Evolutionary conservation across 1,140 invertebrate species (phyloP).

Genomic region (Diachasmimorpha longicaudata): DNA sequence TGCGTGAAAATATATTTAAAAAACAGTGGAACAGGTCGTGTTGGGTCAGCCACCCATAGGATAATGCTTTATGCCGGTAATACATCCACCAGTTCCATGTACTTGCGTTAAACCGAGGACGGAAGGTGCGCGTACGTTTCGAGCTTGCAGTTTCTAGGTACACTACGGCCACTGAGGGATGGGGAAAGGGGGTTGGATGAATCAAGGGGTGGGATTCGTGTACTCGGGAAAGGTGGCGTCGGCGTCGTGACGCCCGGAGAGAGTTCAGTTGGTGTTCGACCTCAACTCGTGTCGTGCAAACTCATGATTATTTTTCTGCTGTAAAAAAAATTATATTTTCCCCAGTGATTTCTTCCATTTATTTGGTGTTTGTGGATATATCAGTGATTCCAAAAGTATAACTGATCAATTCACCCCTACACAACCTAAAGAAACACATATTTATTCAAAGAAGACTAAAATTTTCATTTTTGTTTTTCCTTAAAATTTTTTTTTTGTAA

Average conservation of each 20-base stretch:
- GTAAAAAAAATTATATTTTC: not conserved
- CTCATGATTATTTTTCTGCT: conserved; percentile 21
- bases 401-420: no score
- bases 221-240: conserved; percentile 50
- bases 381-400: not conserved
- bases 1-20: not conserved
- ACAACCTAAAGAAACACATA: no score
- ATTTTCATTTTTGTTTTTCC: no score
- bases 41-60: conserved; percentile 22
- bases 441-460: no score
- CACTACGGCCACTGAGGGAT: conserved; percentile 10
- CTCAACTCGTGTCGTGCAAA: conserved; percentile 50
- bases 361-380: not conserved
- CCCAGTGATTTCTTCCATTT: not conserved
- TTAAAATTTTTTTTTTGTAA: no score
- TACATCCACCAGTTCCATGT: conserved; percentile 1
- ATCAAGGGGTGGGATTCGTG: conserved; percentile 30
- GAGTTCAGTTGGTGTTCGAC: conserved; percentile 57
- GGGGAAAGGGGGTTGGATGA: conserved; percentile 6
- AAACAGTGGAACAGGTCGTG: conserved; percentile 24
- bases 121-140: conserved; percentile 20
- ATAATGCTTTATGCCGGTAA: conserved; percentile 15
- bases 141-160: conserved; percentile 21
- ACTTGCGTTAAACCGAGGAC: conserved; percentile 5
- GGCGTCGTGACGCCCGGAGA: conserved; percentile 58